Evolutionary conservation across 2,113 vertebrate genomes (phyloP).

Genomic region (rat (Rattus norvegicus)): GRCr8 NC_086022.1:176148501-176149000

Average conservation of each 20-base stretch:
- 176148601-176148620: background rate
- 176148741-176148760: background rate
- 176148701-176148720: too few relatives aligned
- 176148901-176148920: background rate
- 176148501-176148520: background rate
- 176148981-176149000: background rate
- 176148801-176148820: background rate
- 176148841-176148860: background rate
- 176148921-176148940: background rate
- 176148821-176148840: background rate
- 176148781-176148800: background rate
- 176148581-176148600: background rate
- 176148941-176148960: background rate
- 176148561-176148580: background rate
- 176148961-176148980: background rate
- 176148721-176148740: background rate
- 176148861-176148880: background rate
- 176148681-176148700: background rate
- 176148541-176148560: background rate
- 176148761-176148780: background rate
- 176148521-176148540: conserved; percentile 15
- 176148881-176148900: background rate
- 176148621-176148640: background rate
- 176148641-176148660: background rate
- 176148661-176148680: background rate